A percentile compares a stretch with the other conserved stretches of the same genome.
Evolutionary conservation across 2,797 vertebrate genomes (phyloP).

Genomic region (Crenuchus spilurus): DNA sequence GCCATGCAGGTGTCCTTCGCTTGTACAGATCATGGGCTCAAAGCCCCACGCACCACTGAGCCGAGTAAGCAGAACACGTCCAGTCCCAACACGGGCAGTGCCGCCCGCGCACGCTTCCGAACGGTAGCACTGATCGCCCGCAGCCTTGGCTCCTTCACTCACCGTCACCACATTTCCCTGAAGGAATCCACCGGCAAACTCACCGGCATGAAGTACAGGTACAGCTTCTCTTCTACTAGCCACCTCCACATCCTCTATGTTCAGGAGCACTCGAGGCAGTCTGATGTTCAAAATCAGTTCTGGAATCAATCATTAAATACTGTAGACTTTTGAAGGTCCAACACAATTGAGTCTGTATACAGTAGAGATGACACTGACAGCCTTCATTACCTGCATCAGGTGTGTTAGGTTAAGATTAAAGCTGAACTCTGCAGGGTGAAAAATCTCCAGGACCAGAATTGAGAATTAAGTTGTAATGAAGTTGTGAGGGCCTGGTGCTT

Average conservation of each 20-base stretch:
- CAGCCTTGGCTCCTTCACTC: conserved; percentile 94
- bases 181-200: conserved; percentile 98
- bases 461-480: no score
- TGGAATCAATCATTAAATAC: no score
- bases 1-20: conserved; percentile 99
- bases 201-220: conserved; percentile 98
- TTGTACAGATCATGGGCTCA: conserved; percentile 95
- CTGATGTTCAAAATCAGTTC: no score
- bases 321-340: no score
- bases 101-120: conserved; percentile 91
- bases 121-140: conserved; percentile 97
- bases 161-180: conserved; percentile 94
- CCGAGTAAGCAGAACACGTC: conserved; percentile 93
- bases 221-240: not conserved
- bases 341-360: no score
- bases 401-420: no score
- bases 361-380: no score
- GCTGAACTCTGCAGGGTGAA: no score
- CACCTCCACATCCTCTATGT: not conserved
- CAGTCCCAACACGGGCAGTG: conserved; percentile 83
- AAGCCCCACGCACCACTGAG: conserved; percentile 90
- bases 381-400: no score
- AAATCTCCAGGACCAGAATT: no score
- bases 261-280: not conserved
- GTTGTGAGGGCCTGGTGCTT: no score